phyloP scores from a whole-genome alignment of 2,888 invertebrate genomes.

The Idaea straminata region DNA sequence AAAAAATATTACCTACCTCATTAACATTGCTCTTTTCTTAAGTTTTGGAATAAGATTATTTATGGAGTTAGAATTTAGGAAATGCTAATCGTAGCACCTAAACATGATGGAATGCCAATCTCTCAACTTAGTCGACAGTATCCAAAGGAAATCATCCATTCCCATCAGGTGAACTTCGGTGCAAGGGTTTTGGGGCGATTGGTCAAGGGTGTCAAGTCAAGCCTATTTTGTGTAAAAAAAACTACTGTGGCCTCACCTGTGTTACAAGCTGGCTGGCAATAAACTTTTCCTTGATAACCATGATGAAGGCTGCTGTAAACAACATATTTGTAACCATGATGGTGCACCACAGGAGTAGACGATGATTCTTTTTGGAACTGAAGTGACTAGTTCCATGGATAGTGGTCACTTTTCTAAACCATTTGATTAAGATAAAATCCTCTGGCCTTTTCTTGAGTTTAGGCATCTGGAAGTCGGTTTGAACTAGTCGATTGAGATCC shows the following conservation, averaged over 20 bases:
- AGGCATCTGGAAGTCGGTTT: constrained; percentile 2
- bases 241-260: constrained; percentile 34
- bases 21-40: no score
- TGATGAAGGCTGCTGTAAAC: constrained; percentile 43
- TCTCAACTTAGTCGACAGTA: no score
- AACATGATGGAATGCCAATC: no score
- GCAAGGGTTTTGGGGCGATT: no score
- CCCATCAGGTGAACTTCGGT: no score
- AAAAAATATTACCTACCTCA: no score
- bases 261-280: constrained; percentile 58
- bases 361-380: constrained; percentile 32
- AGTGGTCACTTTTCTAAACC: constrained; percentile 43
- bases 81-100: no score
- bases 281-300: constrained; percentile 52
- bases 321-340: constrained; percentile 40
- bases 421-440: neutral
- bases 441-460: constrained; percentile 13
- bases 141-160: no score
- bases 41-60: no score
- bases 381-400: constrained; percentile 53
- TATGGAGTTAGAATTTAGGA: no score
- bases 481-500: no score
- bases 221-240: neutral
- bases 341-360: constrained; percentile 40
- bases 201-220: no score